Evolutionary conservation across 2,888 invertebrate species (phyloP).

Genomic region (Therioaphis trifolii): DNA sequence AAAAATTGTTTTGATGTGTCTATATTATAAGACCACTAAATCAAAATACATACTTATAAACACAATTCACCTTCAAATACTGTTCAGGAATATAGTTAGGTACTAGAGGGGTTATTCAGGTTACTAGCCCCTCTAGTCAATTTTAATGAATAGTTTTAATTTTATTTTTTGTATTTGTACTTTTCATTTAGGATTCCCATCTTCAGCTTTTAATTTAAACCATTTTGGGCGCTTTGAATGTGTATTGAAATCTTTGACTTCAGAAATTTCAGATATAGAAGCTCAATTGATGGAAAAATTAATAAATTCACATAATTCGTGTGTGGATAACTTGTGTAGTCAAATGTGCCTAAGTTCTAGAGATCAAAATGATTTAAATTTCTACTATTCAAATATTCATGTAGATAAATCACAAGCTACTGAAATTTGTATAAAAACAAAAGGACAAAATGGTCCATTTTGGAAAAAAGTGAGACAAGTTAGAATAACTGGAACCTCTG

Average conservation of each 20-base stretch:
- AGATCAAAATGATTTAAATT: background rate
- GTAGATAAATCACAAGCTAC: background rate
- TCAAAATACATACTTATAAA: no score
- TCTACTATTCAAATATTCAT: constrained; percentile 5
- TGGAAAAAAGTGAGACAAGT: background rate
- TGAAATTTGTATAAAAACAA: constrained; percentile 8
- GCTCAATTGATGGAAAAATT: background rate
- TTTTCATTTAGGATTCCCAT: background rate
- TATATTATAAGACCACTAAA: no score
- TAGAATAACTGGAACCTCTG: constrained; percentile 9
- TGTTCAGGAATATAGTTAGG: no score
- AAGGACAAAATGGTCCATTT: background rate
- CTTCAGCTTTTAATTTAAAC: background rate
- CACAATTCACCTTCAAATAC: no score
- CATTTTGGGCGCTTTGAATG: background rate
- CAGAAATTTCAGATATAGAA: background rate
- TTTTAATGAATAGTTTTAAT: background rate
- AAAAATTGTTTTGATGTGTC: no score
- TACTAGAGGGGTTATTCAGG: no score
- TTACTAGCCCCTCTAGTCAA: no score
- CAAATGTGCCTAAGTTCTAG: background rate
- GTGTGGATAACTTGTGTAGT: background rate
- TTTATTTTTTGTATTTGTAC: background rate
- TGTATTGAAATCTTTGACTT: background rate
- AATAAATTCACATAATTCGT: background rate